phyloP scores from a whole-genome alignment of 2,113 vertebrate genomes.

The Gobiocypris rarus region DNA sequence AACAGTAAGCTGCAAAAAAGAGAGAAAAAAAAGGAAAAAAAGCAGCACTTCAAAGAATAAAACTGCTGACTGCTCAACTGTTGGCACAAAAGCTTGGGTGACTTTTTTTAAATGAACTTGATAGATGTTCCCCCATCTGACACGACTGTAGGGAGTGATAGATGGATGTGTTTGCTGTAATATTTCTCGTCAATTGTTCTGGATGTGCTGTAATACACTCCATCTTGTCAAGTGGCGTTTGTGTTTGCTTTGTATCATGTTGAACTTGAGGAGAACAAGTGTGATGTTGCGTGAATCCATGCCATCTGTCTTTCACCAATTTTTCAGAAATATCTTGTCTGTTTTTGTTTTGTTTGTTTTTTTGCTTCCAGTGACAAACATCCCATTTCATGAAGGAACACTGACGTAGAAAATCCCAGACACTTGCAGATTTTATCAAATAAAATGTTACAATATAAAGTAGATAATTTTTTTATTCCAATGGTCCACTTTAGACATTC shows the following conservation, averaged over 20 bases:
- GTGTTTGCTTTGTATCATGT: constrained; percentile 24
- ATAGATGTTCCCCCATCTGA: constrained; percentile 4
- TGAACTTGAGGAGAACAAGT: not conserved
- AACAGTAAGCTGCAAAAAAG: constrained; percentile 36
- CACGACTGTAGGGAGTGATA: not conserved
- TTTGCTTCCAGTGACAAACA: not conserved
- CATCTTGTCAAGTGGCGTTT: constrained; percentile 5
- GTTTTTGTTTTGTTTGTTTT: too few species aligned
- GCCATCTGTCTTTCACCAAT: constrained; percentile 1
- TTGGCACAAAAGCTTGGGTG: constrained; percentile 6
- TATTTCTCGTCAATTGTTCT: constrained; percentile 5
- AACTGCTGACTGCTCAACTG: constrained; percentile 24
- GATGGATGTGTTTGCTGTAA: constrained; percentile 11
- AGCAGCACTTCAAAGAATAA: constrained; percentile 3
- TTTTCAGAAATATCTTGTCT: not conserved
- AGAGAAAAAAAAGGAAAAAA: not conserved
- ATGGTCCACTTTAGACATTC: too few species aligned
- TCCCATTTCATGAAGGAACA: not conserved
- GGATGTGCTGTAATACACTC: constrained; percentile 9
- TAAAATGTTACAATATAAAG: not conserved
- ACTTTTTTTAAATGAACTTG: constrained; percentile 26
- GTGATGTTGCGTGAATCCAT: constrained; percentile 5
- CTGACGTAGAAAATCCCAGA: too few species aligned
- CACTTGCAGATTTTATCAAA: not conserved
- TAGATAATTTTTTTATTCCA: too few species aligned